Evolutionary conservation across 2,888 invertebrate genomes (phyloP).

Genomic region (Apodemia duryi): DNA sequence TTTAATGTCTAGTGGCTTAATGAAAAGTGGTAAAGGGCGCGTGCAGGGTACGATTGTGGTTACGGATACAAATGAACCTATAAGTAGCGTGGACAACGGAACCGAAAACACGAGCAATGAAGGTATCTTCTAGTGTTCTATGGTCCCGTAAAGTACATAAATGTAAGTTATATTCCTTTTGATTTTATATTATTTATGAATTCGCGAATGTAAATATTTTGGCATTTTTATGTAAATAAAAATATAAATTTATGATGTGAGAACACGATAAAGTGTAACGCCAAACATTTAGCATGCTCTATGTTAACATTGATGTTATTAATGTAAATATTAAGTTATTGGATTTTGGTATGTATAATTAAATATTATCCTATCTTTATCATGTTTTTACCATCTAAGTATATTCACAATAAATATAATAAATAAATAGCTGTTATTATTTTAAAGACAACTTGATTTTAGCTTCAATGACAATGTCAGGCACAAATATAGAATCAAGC

Average conservation of each 20-base stretch:
- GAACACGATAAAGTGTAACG: constrained; percentile 65
- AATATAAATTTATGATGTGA: constrained; percentile 38
- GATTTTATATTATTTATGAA: constrained; percentile 39
- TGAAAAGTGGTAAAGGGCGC: constrained; percentile 69
- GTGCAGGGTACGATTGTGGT: constrained; percentile 60
- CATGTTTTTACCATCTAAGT: constrained; percentile 47
- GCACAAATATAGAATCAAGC: constrained; percentile 78
- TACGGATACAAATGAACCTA: constrained; percentile 54
- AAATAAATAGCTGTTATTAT: neutral
- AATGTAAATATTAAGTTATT: constrained; percentile 35
- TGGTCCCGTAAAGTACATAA: constrained; percentile 63
- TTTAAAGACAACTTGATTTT: constrained; percentile 43
- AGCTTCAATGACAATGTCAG: constrained; percentile 86
- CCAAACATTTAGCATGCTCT: constrained; percentile 49
- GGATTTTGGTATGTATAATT: constrained; percentile 14
- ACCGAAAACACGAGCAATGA: constrained; percentile 71
- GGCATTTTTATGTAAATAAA: constrained; percentile 45
- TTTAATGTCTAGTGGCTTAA: constrained; percentile 90
- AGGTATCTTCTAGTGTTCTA: constrained; percentile 74
- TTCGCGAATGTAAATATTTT: constrained; percentile 47
- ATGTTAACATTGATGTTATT: constrained; percentile 44
- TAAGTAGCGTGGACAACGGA: constrained; percentile 64
- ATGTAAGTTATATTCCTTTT: constrained; percentile 65
- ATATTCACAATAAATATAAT: constrained; percentile 19
- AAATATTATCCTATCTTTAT: constrained; percentile 50